Evolutionary conservation across 2,113 vertebrate genomes (phyloP).

Genomic region (Hyaena hyaena): DNA sequence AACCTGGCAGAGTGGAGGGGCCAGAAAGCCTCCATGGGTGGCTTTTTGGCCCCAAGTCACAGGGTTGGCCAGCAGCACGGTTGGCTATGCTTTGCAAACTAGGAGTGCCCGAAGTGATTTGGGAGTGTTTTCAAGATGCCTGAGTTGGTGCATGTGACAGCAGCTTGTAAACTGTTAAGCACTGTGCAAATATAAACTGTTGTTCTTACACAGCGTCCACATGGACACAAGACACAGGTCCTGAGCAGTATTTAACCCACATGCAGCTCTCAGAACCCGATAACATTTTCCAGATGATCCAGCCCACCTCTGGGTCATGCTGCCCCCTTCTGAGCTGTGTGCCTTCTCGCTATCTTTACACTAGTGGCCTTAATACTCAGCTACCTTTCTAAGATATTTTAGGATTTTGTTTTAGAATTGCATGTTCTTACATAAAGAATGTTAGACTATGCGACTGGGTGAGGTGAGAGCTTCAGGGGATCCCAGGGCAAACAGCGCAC

Average conservation of each 20-base stretch:
- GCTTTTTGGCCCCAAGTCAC: background rate
- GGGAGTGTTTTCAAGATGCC: constrained; percentile 4
- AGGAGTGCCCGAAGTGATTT: background rate
- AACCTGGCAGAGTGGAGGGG: background rate
- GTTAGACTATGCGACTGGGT: background rate
- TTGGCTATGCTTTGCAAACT: background rate
- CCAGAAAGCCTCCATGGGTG: background rate
- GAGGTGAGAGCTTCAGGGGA: background rate
- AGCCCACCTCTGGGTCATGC: background rate
- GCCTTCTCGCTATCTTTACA: background rate
- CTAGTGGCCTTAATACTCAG: background rate
- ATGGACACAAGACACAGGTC: background rate
- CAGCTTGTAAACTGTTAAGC: background rate
- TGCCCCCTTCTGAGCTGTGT: background rate
- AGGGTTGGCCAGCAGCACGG: background rate
- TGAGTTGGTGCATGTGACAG: background rate
- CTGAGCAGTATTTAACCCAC: background rate
- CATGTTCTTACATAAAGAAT: background rate
- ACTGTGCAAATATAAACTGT: background rate
- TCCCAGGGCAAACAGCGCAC: background rate
- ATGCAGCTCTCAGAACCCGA: background rate
- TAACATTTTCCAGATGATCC: background rate
- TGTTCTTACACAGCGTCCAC: background rate
- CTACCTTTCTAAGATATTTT: background rate
- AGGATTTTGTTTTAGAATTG: background rate